phyloP scores from a whole-genome alignment of 2,797 vertebrate species.

The Remorina albescens region DNA sequence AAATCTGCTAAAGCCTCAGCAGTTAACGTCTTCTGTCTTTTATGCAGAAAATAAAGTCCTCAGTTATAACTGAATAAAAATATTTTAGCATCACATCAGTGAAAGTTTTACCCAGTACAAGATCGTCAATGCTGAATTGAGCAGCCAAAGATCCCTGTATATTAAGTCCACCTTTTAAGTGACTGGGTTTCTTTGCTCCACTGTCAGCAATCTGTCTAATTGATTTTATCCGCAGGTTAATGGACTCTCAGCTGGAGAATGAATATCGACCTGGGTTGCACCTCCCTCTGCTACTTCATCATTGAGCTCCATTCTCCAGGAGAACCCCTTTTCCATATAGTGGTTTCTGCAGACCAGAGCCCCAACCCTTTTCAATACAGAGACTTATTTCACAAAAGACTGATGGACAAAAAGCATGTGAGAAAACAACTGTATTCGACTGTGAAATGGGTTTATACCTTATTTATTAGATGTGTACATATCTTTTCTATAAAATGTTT shows the following conservation, averaged over 20 bases:
- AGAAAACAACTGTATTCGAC: constrained; percentile 85
- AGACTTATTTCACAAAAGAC: constrained; percentile 74
- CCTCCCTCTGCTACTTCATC: constrained; percentile 38
- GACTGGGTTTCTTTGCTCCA: constrained; percentile 11
- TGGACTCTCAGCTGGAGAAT: constrained; percentile 64
- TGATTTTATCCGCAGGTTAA: constrained; percentile 75
- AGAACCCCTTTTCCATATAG: constrained; percentile 50
- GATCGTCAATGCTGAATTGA: not conserved
- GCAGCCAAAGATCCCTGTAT: not conserved
- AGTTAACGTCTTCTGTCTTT: not conserved
- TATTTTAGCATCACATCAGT: too few relatives aligned
- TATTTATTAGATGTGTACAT: constrained; percentile 89
- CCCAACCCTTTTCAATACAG: constrained; percentile 52
- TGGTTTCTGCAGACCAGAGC: constrained; percentile 49
- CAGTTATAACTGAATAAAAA: too few relatives aligned
- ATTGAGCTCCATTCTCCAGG: constrained; percentile 50
- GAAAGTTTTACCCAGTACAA: not conserved
- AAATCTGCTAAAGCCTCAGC: not conserved
- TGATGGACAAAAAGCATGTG: constrained; percentile 77
- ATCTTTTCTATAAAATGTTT: constrained; percentile 79
- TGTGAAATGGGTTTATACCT: constrained; percentile 63
- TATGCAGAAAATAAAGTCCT: not conserved
- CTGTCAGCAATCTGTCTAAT: constrained; percentile 49
- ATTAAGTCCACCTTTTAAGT: constrained; percentile 12
- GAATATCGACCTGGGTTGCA: constrained; percentile 40